Base-by-base conservation (phyloP, 1,140 invertebrate species). In the Zophobas atratus region DNA sequence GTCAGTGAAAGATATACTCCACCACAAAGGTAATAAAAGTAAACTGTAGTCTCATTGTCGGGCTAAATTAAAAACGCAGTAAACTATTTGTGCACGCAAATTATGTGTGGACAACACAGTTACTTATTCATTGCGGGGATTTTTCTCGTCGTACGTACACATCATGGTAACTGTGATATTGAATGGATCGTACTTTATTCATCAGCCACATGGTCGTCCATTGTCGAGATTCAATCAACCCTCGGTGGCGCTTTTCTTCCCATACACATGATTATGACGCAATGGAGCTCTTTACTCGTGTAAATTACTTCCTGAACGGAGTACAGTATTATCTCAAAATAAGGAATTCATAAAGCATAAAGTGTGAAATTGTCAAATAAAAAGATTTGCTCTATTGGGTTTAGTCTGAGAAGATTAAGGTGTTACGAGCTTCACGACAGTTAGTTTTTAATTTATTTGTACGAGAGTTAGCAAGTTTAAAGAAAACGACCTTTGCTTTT, bases 101-200 rank as follows among this genome's bases (percentile, higher is more conserved):
- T 55, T 55, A 55, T 33, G 53, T 55, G 53, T 55, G 53, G 32
- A 55, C 53, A 55, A 55, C 32, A 55, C 53, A 55, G 53, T 55
- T 55, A 55, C 1, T 55, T 55, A 55, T 55, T 55, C 53, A 55
- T 34, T 34, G 8, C 53, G 6, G 1, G 49, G 49, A 51, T 51
- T 51, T 51, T 51, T 32, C 33, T 51, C 20, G 20, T 20, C 20
- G 49, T 51, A 34, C 35, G 32, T 55, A 34, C 53, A 55, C 53
- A 32, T 55, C 35, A 55, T 55, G 53, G 53, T 55, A 55, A 55
- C 53, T 55, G 53, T 55, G 53, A 32, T 55, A 55, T 55, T 55
- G 53, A 55, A 55, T 55, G 6, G 53, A 34, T 34, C 53, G 35
- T 4, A 55, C 53, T 55, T 55, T 33, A 33, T 55, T 55, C 53